Base-by-base conservation (phyloP, 92 coral and sea anemone genomes). In the Hydrozoanthus gracilis region DNA sequence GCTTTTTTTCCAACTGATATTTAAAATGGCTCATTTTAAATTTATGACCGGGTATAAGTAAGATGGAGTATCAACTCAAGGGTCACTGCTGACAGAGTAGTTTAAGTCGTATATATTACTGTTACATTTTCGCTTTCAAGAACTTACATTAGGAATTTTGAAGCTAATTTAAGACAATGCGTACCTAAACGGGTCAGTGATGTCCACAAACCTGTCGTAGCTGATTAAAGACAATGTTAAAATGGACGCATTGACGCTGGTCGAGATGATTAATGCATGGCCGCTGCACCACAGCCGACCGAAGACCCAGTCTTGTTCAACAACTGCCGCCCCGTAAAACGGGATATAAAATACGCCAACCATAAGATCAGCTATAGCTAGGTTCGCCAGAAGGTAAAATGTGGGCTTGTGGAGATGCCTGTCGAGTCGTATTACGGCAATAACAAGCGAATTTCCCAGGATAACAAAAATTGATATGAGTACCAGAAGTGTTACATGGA, bases 231-330 rank as follows among this genome's bases (percentile, higher is more conserved):
- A 56, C 55, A 91, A 72, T 6, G 93, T 91, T 35, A 88, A 7
- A 8, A 91, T 52, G 0, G 93, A 91, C 4, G 93, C 89, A 12
- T 87, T 91, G 52, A 91, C 73, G 8, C 93, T 90, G 20, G 78
- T 44, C 11, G 91, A 88, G 83, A 91, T 91, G 65, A 91, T 72
- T 65, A 91, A 91, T 4, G 91, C 86, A 49, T 91, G 93, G 4
- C 87, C 91, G 3, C 69, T 12, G 44, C 93, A 91, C 76, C 89
- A 76, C 6, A 74, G 51, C 61, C 46, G 20, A 9, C 84, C 89
- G 20, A 88, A 71, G 4, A 88, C 48, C 93, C 93, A 91, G 7
- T 46, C 58, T 79, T 83, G 87, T 18, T 88, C 73, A 0, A 91
- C 77, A 17, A 91, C 91, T 46, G 91, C 61, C 16, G 86, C 86